A percentile compares a stretch with the other conserved stretches of the same genome.
These are phyloP conservation scores for Uropsilus gracilis DNA, from an alignment of 2,113 vertebrate genomes.

Conservation along the genomic window DNA sequence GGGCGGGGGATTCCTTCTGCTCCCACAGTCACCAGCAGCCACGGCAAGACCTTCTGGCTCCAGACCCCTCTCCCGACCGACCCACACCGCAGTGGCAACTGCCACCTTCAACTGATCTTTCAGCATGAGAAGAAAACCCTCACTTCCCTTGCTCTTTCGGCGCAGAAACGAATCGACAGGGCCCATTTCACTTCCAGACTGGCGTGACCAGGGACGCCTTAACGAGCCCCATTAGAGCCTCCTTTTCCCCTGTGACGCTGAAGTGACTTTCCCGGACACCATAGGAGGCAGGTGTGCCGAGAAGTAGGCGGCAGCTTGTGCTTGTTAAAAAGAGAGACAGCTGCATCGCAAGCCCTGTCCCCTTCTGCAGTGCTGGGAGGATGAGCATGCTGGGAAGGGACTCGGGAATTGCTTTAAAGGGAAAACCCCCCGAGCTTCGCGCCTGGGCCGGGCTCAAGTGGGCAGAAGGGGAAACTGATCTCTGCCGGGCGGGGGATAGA, in stretches of 20 bases:
- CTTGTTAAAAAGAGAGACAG: background rate
- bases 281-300: background rate
- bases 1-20: rapidly evolving
- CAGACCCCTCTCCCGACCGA: background rate
- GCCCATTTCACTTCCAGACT: background rate
- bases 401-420: background rate
- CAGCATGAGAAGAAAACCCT: background rate
- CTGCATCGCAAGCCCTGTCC: background rate
- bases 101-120: rapidly evolving
- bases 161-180: rapidly evolving
- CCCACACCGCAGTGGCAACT: background rate
- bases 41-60: background rate
- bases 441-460: background rate
- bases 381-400: background rate
- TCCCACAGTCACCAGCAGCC: background rate
- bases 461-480: slow-evolving; percentile 62
- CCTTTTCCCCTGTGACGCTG: background rate
- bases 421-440: background rate
- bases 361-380: background rate
- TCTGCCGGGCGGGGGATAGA: background rate
- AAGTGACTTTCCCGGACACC: background rate
- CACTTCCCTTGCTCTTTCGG: background rate
- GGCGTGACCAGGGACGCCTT: background rate
- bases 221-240: background rate
- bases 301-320: background rate